Conservation (phyloP, 2,797 vertebrate species). For the Mastacembelus armatus region DNA sequence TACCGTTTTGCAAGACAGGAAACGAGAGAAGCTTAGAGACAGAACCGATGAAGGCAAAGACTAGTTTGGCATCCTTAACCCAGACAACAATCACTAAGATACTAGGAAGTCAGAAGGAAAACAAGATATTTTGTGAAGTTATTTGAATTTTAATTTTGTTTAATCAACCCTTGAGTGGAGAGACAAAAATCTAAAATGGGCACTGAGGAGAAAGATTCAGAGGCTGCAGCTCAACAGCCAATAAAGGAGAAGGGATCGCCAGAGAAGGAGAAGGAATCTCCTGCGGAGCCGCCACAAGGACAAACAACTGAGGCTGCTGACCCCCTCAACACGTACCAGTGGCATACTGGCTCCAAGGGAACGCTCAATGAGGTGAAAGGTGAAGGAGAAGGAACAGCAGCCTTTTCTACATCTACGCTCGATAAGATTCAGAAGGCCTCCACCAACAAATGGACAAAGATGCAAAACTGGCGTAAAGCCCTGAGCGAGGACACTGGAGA, state of each 20-base stretch:
- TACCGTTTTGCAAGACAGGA: slow-evolving; percentile 74
- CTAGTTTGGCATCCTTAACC: slow-evolving; percentile 6
- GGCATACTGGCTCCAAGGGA: slow-evolving; percentile 82
- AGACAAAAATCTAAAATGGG: slow-evolving; percentile 73
- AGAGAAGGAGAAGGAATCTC: slow-evolving; percentile 66
- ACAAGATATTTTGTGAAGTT: slow-evolving; percentile 6
- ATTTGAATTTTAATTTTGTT: slow-evolving; percentile 13
- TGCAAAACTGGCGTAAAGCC: slow-evolving; percentile 88
- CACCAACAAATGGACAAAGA: slow-evolving; percentile 82
- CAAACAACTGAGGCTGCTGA: slow-evolving; percentile 56
- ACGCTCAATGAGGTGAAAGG: slow-evolving; percentile 59
- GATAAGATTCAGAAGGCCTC: slow-evolving; percentile 72
- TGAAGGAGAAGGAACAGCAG: slow-evolving; percentile 64
- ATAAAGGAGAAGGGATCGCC: slow-evolving; percentile 62
- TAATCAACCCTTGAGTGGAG: slow-evolving; percentile 27
- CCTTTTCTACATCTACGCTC: slow-evolving; percentile 46
- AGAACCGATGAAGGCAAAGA: neutral
- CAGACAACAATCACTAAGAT: neutral
- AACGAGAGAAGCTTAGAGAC: slow-evolving; percentile 48
- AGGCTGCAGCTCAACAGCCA: slow-evolving; percentile 49
- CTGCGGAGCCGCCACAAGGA: slow-evolving; percentile 43
- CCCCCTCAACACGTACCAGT: slow-evolving; percentile 86
- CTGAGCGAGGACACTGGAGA: slow-evolving; percentile 79
- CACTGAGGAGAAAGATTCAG: slow-evolving; percentile 76
- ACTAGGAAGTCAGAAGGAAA: neutral